Evolutionary conservation across 2,113 vertebrate species (phyloP), one percentile per base, ranked within the genome.

Genomic region (Ammodytes marinus): DNA sequence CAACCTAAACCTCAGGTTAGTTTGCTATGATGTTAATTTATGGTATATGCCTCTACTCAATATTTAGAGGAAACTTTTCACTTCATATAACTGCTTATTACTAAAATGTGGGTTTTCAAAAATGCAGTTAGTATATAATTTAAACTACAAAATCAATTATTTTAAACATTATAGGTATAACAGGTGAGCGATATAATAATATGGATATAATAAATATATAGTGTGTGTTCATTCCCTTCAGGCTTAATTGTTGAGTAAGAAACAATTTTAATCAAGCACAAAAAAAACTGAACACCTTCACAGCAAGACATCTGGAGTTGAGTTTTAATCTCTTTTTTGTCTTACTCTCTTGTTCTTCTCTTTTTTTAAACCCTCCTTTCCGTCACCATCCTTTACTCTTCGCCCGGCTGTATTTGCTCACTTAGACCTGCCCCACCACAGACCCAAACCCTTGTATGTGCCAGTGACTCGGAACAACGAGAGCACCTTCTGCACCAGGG

Each of bases 371-470:
- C 35, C 0, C 2, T 68, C 66, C 39, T 4, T 27, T 61, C 45
- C 74, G 1, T 58, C 2, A 4, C 13, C 47, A 3, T 47, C 47
- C 3, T 50, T 37, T 43, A 8, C 40, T 79, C 14, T 45, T 72
- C 19, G 1, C 1, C 13, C 61, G 50, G 67, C 5, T 69, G 8
- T 54, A 13, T 69, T 27, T 40, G 14, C 40, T 19, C 40, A 2
- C 14, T 75, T 85, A 99, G 98, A 99, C 85, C 96, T 99, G 80
- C 98, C 98, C 17, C 96, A 97, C 75, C 76, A 96, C 85, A 95
- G 98, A 94, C 97, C 97, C 50, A 98, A 97, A 95, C 98, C 98
- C 8, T 91, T 96, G 57, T 99, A 99, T 54, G 87, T 99, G 90
- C 91, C 95, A 61, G 93, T 95, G 82, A 96, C 95, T 2, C 95